Conservation (phyloP, 2,888 invertebrate species). For the Allophyes oxyacanthae region DNA sequence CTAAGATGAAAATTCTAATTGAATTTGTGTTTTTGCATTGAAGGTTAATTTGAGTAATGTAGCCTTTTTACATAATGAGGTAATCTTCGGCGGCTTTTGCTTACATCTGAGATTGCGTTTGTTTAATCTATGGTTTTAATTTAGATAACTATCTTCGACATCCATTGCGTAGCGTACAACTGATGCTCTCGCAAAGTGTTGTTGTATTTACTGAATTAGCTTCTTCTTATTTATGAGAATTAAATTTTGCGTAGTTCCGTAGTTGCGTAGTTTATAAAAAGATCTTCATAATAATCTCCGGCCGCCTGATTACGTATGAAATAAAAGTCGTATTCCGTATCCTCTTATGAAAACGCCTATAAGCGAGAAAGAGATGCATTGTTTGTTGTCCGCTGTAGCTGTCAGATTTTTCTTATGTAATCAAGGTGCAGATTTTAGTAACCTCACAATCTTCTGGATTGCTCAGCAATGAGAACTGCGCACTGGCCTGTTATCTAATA, state of each 20-base stretch:
- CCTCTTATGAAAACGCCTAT: no score
- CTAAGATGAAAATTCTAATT: slow-evolving; percentile 48
- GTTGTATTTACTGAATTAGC: not conserved
- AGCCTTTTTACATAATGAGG: slow-evolving; percentile 39
- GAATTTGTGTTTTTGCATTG: slow-evolving; percentile 48
- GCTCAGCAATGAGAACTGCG: no score
- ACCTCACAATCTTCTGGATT: no score
- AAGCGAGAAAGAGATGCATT: no score
- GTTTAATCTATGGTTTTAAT: slow-evolving; percentile 48
- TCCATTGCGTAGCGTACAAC: slow-evolving; percentile 4
- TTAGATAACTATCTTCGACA: slow-evolving; percentile 40
- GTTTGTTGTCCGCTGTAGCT: no score
- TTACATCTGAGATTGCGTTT: slow-evolving; percentile 37
- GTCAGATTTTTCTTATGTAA: no score
- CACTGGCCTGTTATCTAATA: no score
- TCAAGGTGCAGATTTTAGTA: no score
- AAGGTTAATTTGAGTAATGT: slow-evolving; percentile 31
- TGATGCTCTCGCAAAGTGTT: slow-evolving; percentile 8
- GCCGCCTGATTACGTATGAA: no score
- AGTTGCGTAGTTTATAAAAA: no score
- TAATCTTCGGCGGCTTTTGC: slow-evolving; percentile 20
- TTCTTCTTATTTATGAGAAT: not conserved
- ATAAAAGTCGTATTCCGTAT: no score
- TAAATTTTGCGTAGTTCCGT: not conserved
- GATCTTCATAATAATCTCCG: no score